phyloP scores from a whole-genome alignment of 2,113 vertebrate genomes.

The Tricholaema leucomelas region DNA sequence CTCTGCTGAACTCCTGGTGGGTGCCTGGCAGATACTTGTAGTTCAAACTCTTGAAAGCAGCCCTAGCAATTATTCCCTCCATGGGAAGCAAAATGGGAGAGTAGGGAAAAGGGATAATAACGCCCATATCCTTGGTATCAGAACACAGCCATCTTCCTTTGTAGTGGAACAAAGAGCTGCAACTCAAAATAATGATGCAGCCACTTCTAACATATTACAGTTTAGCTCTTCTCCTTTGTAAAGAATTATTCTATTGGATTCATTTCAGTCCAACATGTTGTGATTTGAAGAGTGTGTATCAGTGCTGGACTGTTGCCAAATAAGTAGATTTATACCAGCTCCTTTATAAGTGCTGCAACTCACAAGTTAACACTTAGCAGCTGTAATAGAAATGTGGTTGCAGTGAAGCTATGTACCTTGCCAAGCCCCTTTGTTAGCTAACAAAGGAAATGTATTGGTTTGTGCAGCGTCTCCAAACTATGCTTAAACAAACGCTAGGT shows the following conservation, averaged over 20 bases:
- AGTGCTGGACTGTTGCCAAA: slow-evolving; percentile 34
- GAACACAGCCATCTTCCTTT: slow-evolving; percentile 8
- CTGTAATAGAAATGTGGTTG: not conserved
- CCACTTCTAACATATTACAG: not conserved
- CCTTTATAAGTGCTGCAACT: slow-evolving; percentile 24
- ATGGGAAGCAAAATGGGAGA: not conserved
- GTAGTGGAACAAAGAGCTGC: slow-evolving; percentile 19
- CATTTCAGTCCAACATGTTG: slow-evolving; percentile 43
- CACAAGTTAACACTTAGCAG: slow-evolving; percentile 25
- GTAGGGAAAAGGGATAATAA: not conserved
- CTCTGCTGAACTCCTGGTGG: not conserved
- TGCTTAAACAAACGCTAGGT: not conserved
- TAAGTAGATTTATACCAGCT: not conserved
- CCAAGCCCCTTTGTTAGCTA: slow-evolving; percentile 11
- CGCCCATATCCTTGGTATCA: not conserved
- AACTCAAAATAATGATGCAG: not conserved
- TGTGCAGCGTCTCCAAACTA: not conserved
- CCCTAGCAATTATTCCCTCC: slow-evolving; percentile 20
- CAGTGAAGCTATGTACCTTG: not conserved
- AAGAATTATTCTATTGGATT: slow-evolving; percentile 21
- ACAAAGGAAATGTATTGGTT: not conserved
- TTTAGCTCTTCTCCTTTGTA: not conserved
- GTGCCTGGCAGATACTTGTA: not conserved
- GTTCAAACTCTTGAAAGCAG: not conserved
- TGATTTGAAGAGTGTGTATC: slow-evolving; percentile 33